Evolutionary conservation across 2,113 vertebrate species (phyloP).

Genomic region (Galemys pyrenaicus): DNA sequence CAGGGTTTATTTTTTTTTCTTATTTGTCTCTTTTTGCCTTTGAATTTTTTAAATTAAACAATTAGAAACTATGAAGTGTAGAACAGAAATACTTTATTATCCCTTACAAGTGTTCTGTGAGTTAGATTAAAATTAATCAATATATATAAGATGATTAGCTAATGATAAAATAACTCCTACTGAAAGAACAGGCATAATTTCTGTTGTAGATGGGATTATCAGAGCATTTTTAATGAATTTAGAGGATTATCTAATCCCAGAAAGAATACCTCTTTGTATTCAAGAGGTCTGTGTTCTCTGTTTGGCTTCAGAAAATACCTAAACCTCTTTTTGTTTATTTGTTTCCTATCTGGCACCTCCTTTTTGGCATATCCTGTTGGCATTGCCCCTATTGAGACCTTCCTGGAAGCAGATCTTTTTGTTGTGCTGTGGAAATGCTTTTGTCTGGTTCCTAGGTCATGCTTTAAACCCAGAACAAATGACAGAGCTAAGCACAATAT

Average conservation of each 20-base stretch:
- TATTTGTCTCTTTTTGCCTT: not conserved
- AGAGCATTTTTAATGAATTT: constrained; percentile 35
- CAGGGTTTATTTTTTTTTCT: not conserved
- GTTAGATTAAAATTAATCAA: not conserved
- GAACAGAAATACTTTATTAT: not conserved
- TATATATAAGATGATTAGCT: not conserved
- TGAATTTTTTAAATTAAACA: not conserved
- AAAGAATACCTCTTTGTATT: not conserved
- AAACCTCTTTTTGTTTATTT: not conserved
- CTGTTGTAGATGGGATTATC: not conserved
- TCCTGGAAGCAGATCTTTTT: not conserved
- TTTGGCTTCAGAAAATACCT: constrained; percentile 32
- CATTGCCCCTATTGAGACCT: not conserved
- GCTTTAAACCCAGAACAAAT: constrained; percentile 28
- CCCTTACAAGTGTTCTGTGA: not conserved
- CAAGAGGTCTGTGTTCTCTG: not conserved
- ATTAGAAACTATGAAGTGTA: not conserved
- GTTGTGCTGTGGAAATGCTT: not conserved
- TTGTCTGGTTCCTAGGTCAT: not conserved
- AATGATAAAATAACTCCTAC: not conserved
- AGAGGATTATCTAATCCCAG: not conserved
- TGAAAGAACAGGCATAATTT: not conserved
- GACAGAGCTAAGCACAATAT: constrained; percentile 25
- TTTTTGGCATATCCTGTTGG: constrained; percentile 32
- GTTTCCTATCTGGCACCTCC: accelerated